Evolutionary conservation across 2,113 vertebrate genomes (phyloP).

Genomic region (Rhinopomastus cyanomelas): DNA sequence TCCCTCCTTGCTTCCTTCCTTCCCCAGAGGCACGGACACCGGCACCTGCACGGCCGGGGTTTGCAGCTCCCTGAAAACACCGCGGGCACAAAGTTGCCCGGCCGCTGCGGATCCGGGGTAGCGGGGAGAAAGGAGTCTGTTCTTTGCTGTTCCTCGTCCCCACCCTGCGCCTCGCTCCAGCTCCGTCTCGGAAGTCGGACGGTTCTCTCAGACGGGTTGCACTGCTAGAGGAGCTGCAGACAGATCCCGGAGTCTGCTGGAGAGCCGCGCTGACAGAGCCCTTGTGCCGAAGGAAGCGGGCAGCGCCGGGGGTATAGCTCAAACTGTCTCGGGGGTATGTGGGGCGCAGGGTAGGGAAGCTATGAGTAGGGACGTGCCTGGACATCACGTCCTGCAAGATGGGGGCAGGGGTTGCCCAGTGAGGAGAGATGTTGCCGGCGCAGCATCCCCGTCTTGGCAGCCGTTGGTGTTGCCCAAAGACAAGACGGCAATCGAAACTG

Average conservation of each 20-base stretch:
- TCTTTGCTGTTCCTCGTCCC: not conserved
- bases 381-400: not conserved
- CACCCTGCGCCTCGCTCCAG: not conserved
- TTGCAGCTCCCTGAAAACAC: not conserved
- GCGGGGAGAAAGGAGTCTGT: too few relatives aligned
- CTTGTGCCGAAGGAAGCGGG: not conserved
- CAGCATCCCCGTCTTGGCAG: not conserved
- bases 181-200: not conserved
- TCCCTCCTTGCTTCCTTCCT: not conserved
- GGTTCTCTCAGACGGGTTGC: not conserved
- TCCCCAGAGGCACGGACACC: not conserved
- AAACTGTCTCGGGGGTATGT: not conserved
- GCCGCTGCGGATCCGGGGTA: not conserved
- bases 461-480: not conserved
- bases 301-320: not conserved
- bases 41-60: not conserved
- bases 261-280: not conserved
- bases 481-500: not conserved
- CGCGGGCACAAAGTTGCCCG: not conserved
- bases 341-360: not conserved
- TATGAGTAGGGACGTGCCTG: not conserved
- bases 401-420: too few relatives aligned
- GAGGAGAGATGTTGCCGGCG: not conserved
- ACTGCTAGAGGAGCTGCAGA: not conserved
- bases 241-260: not conserved